A percentile compares a stretch with the other conserved stretches of the same genome.
Conservation (phyloP, 2,113 vertebrate genomes). For the Rhipidura dahli region DNA sequence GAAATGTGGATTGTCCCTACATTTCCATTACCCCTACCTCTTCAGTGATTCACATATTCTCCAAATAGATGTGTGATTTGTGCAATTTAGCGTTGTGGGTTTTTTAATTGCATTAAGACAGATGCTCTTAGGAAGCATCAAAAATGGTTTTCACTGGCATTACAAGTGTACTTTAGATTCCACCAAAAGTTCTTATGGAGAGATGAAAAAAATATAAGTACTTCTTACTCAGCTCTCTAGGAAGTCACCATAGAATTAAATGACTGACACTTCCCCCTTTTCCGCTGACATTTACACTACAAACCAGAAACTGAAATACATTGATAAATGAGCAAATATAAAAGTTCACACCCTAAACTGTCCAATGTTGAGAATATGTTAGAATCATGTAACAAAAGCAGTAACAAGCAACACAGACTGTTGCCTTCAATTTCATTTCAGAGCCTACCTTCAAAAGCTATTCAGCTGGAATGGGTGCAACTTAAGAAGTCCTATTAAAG, state of each 20-base stretch:
- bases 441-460: neutral
- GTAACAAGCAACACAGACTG: neutral
- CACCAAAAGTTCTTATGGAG: neutral
- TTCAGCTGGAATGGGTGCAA: neutral
- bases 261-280: fast-evolving
- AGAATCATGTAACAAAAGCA: neutral
- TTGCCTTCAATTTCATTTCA: neutral
- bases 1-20: neutral
- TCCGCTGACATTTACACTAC: neutral
- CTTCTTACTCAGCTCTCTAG: neutral
- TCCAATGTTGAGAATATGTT: neutral
- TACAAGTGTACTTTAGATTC: neutral
- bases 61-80: neutral
- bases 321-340: neutral
- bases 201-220: neutral
- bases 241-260: neutral
- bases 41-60: neutral
- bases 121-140: neutral
- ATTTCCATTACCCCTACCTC: neutral
- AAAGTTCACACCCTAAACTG: neutral
- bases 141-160: neutral
- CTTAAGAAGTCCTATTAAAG: neutral
- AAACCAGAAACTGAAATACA: neutral
- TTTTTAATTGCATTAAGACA: neutral
- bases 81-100: neutral